Base-by-base conservation (phyloP, 2,113 vertebrate species). In the Chlorodrepanis virens region DNA sequence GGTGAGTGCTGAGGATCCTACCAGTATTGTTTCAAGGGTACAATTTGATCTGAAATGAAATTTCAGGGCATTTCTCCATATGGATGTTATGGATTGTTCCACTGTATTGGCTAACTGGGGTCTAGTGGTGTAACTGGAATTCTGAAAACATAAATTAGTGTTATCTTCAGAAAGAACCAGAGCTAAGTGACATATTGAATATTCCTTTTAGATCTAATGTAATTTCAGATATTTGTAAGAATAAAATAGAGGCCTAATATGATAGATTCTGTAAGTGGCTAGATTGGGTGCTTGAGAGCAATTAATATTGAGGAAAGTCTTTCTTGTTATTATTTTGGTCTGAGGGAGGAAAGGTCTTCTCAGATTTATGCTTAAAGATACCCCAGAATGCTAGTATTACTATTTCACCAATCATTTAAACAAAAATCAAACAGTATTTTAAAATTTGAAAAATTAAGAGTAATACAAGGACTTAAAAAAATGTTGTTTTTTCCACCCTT, bases 81-180 rank as follows among this genome's bases (percentile, higher is more conserved):
- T 56, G 9, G 18, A 24, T 83, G 24, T 80, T 87, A 91, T 40
- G 50, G 70, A 74, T 94, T 5, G 2, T 93, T 80, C 54, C 12
- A 23, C 59, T 91, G 12, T 67, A 69, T 68, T 81, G 28, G 71
- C 77, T 94, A 81, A 92, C 84, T 78, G 44, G 40, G 35, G 31
- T 80, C 39, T 83, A 86, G 79, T 0, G 0, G 59, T 87, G 25
- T 78, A 93, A 92, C 20, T 92, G 68, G 68, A 86, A 78, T 90
- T 96, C 83, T 92, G 75, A 52, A 90, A 93, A 71, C 10, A 88
- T 59, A n/a, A 94, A 90, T 97, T 83, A 95, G 28, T 57, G 81
- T 91, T 72, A 68, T 78, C 22, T 20, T 89, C 27, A 80, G 87
- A 90, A 91, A 77, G 68, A 93, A 74, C 19, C 79, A 94, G 82